A percentile compares a stretch with the other conserved stretches of the same genome.
Evolutionary conservation across 2,113 vertebrate genomes (phyloP).

Genomic region (Junco hyemalis): DNA sequence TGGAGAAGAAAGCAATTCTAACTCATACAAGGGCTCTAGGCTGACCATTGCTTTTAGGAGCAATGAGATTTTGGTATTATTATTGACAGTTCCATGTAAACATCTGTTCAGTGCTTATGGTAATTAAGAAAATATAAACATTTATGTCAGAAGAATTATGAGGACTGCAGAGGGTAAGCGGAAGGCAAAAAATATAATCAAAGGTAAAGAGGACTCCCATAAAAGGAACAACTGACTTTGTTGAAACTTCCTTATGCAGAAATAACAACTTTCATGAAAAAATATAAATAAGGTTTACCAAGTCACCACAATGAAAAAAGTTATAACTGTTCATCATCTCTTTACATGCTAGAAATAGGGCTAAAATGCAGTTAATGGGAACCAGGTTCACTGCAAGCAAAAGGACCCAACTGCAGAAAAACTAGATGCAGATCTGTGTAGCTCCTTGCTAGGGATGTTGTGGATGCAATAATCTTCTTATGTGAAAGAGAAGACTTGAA

Average conservation of each 20-base stretch:
- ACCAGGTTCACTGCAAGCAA: neutral
- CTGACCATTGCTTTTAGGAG: neutral
- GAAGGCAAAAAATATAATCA: neutral
- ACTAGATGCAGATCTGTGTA: neutral
- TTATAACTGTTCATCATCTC: neutral
- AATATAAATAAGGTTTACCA: neutral
- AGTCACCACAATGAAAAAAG: neutral
- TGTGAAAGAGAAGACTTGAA: neutral
- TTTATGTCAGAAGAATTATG: neutral
- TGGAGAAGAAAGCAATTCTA: neutral
- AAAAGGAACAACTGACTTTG: neutral
- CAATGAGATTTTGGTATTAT: neutral
- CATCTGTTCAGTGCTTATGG: neutral
- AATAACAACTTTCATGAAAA: neutral
- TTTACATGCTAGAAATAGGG: neutral
- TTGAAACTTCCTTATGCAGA: neutral
- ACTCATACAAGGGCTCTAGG: neutral
- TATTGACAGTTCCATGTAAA: neutral
- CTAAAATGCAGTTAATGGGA: neutral
- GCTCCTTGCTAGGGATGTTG: neutral
- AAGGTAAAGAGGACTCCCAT: neutral
- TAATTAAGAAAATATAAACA: neutral
- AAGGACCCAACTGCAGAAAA: neutral
- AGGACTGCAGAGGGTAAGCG: neutral
- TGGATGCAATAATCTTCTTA: neutral